These are phyloP conservation scores for Chitala chitala DNA, from an alignment of 2,113 vertebrate genomes.

Conservation along the genomic window DNA sequence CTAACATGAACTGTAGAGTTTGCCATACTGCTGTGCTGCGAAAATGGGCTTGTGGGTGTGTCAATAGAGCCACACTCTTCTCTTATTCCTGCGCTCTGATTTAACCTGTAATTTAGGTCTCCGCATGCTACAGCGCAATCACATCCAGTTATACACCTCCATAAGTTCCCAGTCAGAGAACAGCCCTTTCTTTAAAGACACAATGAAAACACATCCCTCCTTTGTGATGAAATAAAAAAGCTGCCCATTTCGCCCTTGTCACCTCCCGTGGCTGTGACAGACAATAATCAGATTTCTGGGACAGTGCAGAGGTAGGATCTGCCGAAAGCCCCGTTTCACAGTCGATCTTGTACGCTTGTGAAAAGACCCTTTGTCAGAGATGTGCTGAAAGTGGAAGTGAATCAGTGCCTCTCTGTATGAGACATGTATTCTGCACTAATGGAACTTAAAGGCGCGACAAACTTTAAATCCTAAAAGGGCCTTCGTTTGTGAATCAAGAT, in stretches of 20 bases:
- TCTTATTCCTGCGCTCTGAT: not conserved
- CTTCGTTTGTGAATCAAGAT: constrained; percentile 40
- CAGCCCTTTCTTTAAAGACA: constrained; percentile 53
- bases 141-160: constrained; percentile 49
- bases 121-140: constrained; percentile 34
- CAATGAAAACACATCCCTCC: constrained; percentile 56
- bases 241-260: constrained; percentile 43
- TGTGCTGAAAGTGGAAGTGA: constrained; percentile 50
- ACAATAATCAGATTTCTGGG: constrained; percentile 59
- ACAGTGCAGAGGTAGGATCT: constrained; percentile 43
- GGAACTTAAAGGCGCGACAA: constrained; percentile 54
- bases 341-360: constrained; percentile 46
- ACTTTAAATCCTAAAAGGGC: constrained; percentile 43
- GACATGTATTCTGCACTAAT: constrained; percentile 47
- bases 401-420: constrained; percentile 44
- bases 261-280: constrained; percentile 64
- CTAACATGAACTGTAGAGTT: not conserved
- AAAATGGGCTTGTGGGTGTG: not conserved
- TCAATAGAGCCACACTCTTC: not conserved
- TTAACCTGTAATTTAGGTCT: not conserved
- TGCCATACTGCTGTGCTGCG: not conserved
- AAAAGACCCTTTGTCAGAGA: constrained; percentile 55
- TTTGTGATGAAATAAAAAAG: constrained; percentile 48
- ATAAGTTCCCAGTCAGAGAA: not conserved
- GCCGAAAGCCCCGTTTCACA: constrained; percentile 50